These are phyloP conservation scores for Anguilla marmorata DNA, from an alignment of 2,797 vertebrate species.

Conservation along the genomic window DNA sequence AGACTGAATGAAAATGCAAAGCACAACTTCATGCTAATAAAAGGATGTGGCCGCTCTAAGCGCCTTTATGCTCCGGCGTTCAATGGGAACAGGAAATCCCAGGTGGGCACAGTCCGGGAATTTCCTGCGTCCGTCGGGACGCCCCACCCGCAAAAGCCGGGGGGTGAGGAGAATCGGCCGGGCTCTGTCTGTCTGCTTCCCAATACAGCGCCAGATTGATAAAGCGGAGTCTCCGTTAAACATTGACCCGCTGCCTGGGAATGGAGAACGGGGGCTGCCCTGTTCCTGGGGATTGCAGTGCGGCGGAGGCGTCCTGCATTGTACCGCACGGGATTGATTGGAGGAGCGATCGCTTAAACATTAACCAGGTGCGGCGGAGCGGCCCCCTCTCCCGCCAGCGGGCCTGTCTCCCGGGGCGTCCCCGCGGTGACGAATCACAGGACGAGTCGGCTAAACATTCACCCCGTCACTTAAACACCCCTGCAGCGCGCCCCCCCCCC, in stretches of 20 bases:
- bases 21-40: not conserved
- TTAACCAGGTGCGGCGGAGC: conserved; percentile 17
- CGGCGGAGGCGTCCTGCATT: not conserved
- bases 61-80: not conserved
- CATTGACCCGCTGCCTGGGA: conserved; percentile 9
- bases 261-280: not conserved
- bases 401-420: not conserved
- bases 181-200: not conserved
- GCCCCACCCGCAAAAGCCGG: not conserved
- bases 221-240: not conserved
- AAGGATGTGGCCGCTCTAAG: not conserved
- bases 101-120: not conserved
- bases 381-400: not conserved
- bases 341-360: not conserved
- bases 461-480: not conserved
- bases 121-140: not conserved
- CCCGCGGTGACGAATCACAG: conserved; percentile 15
- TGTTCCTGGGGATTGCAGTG: not conserved
- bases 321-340: conserved; percentile 4
- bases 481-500: not conserved
- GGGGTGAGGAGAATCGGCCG: not conserved
- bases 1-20: not conserved
- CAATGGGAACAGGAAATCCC: not conserved
- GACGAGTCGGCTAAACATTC: conserved; percentile 22
- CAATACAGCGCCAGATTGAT: conserved; percentile 18